Base-by-base conservation (phyloP, 2,113 vertebrate genomes). In the Oncorhynchus clarkii region DNA sequence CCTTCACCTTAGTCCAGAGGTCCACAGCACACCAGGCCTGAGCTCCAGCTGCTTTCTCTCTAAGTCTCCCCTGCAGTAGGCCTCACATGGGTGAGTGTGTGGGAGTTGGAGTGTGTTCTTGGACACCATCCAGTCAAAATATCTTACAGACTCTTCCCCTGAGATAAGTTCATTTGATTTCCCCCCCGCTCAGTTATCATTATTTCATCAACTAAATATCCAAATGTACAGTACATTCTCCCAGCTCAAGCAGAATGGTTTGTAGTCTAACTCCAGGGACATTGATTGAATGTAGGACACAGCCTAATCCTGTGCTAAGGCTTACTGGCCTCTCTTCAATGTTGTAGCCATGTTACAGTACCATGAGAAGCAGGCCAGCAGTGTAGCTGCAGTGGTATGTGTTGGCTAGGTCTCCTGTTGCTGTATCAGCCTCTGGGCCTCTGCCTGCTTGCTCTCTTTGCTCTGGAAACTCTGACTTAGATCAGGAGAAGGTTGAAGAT, bases 1-100 rank as follows among this genome's bases (percentile, higher is more conserved):
- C 51, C 51, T 54, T 54, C 51, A 14, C 51, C 18, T 4, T 34
- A 12, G 71, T 18, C 51, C 48, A 39, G 22, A 70, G 34, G 22
- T 79, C 65, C 57, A 64, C 12, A 54, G 51, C 12, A 54, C 51
- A 71, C 27, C 48, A 74, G 34, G n/a, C 45, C 16, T 45, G 39
- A 45, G 39, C 39, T 54, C 70, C 71, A 34, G 26, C 57, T 72
- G 26, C n/a, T 11, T 18, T 29, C 14, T 72, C 6, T 62, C n/a
- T 51, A 31, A 45, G 68, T 24, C 34, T 70, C 20, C 51, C 4
- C 16, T 45, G 51, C 16, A 54, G 51, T 18, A 54, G 39, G 51
- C 14, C 16, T 54, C 51, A 3, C 39, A 20, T 49, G 31, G 16
- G 67, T 22, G 2, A 45, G 39, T 11, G 9, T 45, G 59, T 62